Base-by-base conservation (phyloP, 2,113 vertebrate species). In the Mastomys coucha region DNA sequence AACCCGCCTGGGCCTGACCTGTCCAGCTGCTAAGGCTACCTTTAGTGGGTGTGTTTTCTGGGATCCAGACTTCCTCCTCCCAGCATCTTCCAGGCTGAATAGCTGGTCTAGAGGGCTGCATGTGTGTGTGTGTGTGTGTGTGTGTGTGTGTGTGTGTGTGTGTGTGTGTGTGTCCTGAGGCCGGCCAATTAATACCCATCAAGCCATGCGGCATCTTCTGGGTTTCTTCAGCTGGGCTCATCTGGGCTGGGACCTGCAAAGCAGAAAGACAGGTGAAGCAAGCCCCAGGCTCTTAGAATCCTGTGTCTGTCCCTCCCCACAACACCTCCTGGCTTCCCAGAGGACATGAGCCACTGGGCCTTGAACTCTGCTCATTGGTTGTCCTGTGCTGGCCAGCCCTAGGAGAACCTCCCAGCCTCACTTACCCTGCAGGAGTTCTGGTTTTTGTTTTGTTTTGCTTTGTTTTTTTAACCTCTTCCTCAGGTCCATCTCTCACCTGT, bases 401-500 rank as follows among this genome's bases (percentile, higher is more conserved):
- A 22, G 58, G 67, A 51, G 5, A 10, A 2, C 28, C 9, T 77
- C 36, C 69, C 9, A 58, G 2, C 33, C 72, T 51, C 60, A 8
- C 49, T 24, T 39, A 13, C 4, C 17, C 49, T 7, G 49, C 3
- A 16, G 53, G 84, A 20, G 24, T 49, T 39, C 33, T 0, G 16
- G n/a, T 9, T 76, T 70, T 16, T 16, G 4, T 16, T 36, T 70
- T 31, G 17, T 60, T 60, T 60, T 28, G 26, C 16, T 72, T 36
- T 78, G 13, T 78, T 13, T 19, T 56, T 80, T 36, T 20, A 36
- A 49, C 42, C 76, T 65, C 28, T 28, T n/a, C 56, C 58, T 42
- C 7, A 7, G 3, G 2, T 20, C 36, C 0, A 0, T 33, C 33
- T 5, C 26, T 22, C 5, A 4, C 10, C 77, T 14, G 8, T n/a